A percentile compares a stretch with the other conserved stretches of the same genome.
Evolutionary conservation across 2,888 invertebrate genomes (phyloP).

Genomic region (Cephus spinipes): DNA sequence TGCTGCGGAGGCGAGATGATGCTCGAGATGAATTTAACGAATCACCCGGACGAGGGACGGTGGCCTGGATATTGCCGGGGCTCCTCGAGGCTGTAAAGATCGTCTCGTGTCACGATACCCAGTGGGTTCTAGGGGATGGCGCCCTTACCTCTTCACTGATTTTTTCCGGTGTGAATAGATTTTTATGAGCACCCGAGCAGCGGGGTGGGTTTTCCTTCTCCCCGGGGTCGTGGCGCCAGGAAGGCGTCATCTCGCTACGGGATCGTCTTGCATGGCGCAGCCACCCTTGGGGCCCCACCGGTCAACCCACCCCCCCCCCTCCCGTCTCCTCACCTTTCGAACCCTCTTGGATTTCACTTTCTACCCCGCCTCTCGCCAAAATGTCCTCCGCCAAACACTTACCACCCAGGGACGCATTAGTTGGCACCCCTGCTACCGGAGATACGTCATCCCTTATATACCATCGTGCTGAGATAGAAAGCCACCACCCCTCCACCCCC

Average conservation of each 20-base stretch:
- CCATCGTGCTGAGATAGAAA: constrained; percentile 22
- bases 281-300: constrained; percentile 34
- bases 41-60: no score
- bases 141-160: constrained; percentile 34
- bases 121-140: no score
- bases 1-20: no score
- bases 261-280: constrained; percentile 54
- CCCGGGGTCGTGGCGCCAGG: constrained; percentile 50
- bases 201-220: constrained; percentile 26
- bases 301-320: constrained; percentile 17
- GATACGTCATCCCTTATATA: constrained; percentile 3
- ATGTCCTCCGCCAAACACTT: constrained; percentile 13
- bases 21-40: no score
- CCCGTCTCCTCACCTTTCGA: constrained; percentile 20
- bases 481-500: neutral
- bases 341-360: constrained; percentile 43
- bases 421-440: neutral
- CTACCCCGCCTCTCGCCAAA: constrained; percentile 41
- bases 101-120: no score
- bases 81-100: no score
- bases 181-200: constrained; percentile 31
- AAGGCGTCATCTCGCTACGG: constrained; percentile 62
- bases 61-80: no score
- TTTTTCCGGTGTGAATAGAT: constrained; percentile 31
- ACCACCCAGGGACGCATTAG: neutral